phyloP scores from a whole-genome alignment of 2,113 vertebrate species.

The Carlito syrichta region DNA sequence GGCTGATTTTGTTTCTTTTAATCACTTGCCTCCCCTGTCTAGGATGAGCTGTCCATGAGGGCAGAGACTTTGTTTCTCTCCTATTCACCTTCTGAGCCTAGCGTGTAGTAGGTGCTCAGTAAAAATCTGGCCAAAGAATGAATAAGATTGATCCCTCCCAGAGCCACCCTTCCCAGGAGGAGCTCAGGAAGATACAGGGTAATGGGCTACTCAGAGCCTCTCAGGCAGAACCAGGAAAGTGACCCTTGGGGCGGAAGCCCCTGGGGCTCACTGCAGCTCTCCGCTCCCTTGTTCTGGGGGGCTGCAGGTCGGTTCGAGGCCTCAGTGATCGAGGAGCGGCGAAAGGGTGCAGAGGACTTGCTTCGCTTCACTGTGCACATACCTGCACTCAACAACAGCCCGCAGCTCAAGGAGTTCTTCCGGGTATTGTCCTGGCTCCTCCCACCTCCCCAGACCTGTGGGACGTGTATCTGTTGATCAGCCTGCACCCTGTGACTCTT shows the following conservation, averaged over 20 bases:
- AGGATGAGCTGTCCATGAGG: neutral
- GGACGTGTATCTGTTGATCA: neutral
- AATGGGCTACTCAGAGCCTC: neutral
- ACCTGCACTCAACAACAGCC: conserved; percentile 93
- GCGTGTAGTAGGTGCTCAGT: neutral
- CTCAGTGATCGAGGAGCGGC: conserved; percentile 91
- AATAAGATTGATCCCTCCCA: neutral
- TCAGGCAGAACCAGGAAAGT: neutral
- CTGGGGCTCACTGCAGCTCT: neutral
- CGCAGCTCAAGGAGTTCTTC: conserved; percentile 94
- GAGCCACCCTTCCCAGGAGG: neutral
- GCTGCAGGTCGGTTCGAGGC: conserved; percentile 89
- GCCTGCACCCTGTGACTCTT: neutral
- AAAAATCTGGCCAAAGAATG: neutral
- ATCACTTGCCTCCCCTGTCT: neutral
- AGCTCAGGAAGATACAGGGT: neutral
- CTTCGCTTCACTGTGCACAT: conserved; percentile 87
- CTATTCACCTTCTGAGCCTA: neutral
- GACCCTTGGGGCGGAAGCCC: neutral
- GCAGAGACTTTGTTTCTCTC: neutral
- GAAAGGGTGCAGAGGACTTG: conserved; percentile 88
- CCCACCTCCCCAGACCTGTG: neutral
- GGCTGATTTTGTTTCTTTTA: neutral
- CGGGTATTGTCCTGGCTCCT: conserved; percentile 71
- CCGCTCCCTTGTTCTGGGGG: neutral